Percentiles rank a stretch among this genome's conserved stretches.
phyloP scores from a whole-genome alignment of 1,140 invertebrate genomes.

The Zeugodacus cucurbitae region DNA sequence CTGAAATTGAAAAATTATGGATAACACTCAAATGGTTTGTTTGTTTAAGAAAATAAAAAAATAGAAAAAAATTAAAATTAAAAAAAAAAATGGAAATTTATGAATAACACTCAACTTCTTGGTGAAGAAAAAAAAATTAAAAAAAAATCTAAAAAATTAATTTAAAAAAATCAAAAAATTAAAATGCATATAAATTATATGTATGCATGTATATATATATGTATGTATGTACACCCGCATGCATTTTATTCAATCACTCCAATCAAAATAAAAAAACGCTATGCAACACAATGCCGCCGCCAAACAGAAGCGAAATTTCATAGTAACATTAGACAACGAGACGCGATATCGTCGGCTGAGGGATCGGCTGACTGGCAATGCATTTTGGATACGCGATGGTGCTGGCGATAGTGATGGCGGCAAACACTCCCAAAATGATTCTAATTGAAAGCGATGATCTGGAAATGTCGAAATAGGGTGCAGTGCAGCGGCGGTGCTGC shows the following conservation, averaged over 20 bases:
- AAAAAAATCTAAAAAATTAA: not conserved
- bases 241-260: not conserved
- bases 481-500: not conserved
- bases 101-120: no score
- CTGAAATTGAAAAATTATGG: not conserved
- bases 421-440: constrained; percentile 27
- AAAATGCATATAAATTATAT: not conserved
- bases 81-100: not conserved
- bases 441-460: constrained; percentile 41
- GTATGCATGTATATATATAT: no score
- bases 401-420: constrained; percentile 23
- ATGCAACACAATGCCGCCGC: not conserved
- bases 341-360: not conserved
- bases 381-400: not conserved
- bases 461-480: constrained; percentile 29
- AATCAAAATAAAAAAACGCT: not conserved
- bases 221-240: no score
- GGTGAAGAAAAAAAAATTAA: no score
- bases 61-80: not conserved
- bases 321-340: not conserved
- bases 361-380: not conserved
- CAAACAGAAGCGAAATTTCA: constrained; percentile 28
- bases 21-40: no score
- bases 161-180: not conserved
- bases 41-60: not conserved